Conservation (phyloP, 2,113 vertebrate species). For the Brachyhypopomus gauderio region DNA sequence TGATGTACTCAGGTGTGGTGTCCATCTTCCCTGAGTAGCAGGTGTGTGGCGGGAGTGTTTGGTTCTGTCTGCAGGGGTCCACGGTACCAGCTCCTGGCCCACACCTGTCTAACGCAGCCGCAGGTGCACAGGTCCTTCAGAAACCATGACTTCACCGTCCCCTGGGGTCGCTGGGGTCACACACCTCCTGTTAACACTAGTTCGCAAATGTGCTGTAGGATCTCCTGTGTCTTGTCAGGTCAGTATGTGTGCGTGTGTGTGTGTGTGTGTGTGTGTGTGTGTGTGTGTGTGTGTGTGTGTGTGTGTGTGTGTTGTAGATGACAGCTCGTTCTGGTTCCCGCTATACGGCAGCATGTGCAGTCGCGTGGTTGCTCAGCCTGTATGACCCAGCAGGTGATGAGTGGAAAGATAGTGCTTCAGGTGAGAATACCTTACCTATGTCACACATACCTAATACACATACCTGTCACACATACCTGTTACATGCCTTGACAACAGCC, state of each 20-base stretch:
- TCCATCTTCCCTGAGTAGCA: too few species aligned
- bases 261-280: too few species aligned
- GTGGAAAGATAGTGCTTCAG: conserved; percentile 64
- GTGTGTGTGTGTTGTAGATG: conserved; percentile 69
- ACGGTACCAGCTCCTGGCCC: conserved; percentile 83
- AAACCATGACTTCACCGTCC: conserved; percentile 81
- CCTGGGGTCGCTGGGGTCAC: conserved; percentile 73
- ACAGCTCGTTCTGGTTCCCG: conserved; percentile 84
- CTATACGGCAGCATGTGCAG: conserved; percentile 87
- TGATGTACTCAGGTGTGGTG: too few species aligned
- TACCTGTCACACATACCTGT: too few species aligned
- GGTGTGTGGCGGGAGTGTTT: neutral
- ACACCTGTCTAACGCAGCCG: conserved; percentile 74
- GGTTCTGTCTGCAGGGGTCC: conserved; percentile 73
- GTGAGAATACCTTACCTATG: conserved; percentile 46
- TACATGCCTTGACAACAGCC: conserved; percentile 65
- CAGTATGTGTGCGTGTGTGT: too few species aligned
- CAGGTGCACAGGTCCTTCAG: conserved; percentile 83
- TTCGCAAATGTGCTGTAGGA: too few species aligned
- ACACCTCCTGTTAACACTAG: too few species aligned
- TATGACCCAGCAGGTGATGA: conserved; percentile 75
- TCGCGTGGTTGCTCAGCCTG: conserved; percentile 86
- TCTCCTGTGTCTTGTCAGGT: too few species aligned
- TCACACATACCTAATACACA: too few species aligned
- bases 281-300: neutral